Evolutionary conservation across 2,797 vertebrate genomes (phyloP).

Genomic region (Adrianichthys oophorus): DNA sequence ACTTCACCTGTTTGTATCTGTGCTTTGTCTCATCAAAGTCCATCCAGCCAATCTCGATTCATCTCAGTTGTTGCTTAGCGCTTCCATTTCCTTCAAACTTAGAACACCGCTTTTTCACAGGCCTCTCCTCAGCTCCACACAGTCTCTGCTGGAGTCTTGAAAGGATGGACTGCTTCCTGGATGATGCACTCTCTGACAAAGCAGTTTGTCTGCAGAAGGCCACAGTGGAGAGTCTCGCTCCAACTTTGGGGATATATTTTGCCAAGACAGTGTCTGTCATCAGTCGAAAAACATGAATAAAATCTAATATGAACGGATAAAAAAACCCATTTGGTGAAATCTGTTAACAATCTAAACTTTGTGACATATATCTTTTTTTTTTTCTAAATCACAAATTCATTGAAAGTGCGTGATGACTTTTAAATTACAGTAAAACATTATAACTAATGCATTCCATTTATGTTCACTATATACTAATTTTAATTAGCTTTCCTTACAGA

Average conservation of each 20-base stretch:
- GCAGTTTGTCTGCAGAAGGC: constrained; percentile 1
- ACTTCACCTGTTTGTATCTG: constrained; percentile 1
- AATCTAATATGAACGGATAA: too few relatives aligned
- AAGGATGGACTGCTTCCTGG: not conserved
- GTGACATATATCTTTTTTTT: too few relatives aligned
- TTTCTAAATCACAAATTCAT: too few relatives aligned
- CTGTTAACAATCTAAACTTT: too few relatives aligned
- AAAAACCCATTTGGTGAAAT: too few relatives aligned
- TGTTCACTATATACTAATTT: too few relatives aligned
- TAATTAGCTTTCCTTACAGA: too few relatives aligned
- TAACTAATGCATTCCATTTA: too few relatives aligned
- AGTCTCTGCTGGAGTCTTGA: constrained; percentile 2
- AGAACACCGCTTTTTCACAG: not conserved
- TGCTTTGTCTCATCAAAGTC: not conserved
- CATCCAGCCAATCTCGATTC: constrained; percentile 6
- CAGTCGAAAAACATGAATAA: not conserved
- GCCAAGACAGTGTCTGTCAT: not conserved
- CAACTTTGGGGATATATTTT: constrained; percentile 4
- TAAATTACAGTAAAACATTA: too few relatives aligned
- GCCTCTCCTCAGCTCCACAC: constrained; percentile 1
- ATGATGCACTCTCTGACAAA: not conserved
- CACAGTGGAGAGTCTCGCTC: constrained; percentile 1
- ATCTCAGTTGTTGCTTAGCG: not conserved
- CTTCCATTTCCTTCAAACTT: not conserved
- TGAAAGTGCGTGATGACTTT: too few relatives aligned